Evolutionary conservation across 2,797 vertebrate species (phyloP).

Genomic region (Lophius americanus): DNA sequence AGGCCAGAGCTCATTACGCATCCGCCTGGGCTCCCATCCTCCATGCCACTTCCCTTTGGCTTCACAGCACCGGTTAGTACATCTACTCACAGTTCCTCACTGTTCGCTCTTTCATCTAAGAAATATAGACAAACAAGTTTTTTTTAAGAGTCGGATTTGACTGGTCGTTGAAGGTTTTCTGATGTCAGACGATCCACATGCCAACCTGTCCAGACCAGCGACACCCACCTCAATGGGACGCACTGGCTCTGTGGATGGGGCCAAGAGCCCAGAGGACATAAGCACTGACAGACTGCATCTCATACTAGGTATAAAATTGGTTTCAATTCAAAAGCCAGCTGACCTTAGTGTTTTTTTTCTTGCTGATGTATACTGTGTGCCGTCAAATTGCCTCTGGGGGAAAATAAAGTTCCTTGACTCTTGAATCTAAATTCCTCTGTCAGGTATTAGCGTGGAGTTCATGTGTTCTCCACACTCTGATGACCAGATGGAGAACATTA

Average conservation of each 20-base stretch:
- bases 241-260: slow-evolving; percentile 73
- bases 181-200: slow-evolving; percentile 84
- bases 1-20: slow-evolving; percentile 87
- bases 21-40: slow-evolving; percentile 91
- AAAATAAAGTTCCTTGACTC: too few species aligned
- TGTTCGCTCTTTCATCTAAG: too few species aligned
- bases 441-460: slow-evolving; percentile 93
- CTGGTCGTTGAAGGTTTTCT: slow-evolving; percentile 49
- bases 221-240: slow-evolving; percentile 94
- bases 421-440: not conserved
- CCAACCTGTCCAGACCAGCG: slow-evolving; percentile 90
- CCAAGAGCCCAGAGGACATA: slow-evolving; percentile 91
- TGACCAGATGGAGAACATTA: slow-evolving; percentile 91
- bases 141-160: not conserved
- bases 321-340: not conserved
- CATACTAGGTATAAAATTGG: slow-evolving; percentile 84
- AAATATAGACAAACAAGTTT: too few species aligned
- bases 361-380: too few species aligned
- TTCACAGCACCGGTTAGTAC: slow-evolving; percentile 85
- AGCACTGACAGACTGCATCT: slow-evolving; percentile 90
- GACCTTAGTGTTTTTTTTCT: too few species aligned
- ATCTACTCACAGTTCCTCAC: slow-evolving; percentile 1
- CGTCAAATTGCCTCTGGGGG: too few species aligned
- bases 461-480: slow-evolving; percentile 90
- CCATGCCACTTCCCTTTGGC: slow-evolving; percentile 91